Evolutionary conservation across 2,797 vertebrate genomes (phyloP), one percentile per base, ranked within the genome.

Genomic region (Eupleurogrammus muticus): DNA sequence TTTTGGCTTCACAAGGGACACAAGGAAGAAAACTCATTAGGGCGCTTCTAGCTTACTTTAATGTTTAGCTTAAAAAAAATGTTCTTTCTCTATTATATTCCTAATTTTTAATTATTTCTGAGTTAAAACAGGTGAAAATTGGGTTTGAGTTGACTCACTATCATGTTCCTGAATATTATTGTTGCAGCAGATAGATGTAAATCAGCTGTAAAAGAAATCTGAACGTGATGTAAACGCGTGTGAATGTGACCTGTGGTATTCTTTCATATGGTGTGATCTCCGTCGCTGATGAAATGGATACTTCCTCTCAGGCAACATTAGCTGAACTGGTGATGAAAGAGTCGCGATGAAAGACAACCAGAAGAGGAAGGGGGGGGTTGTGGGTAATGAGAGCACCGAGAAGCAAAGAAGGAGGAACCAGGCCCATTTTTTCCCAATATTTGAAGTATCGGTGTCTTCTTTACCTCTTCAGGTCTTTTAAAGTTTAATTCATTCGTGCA

Each of bases 241-340:
- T 47, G 32, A 17, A 42, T 13, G 50, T 55, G 57, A 54, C 44
- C 23, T 28, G 42, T 36, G 36, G 65, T 34, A 13, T 52, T 38
- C 9, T 38, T 48, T n/a, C 35, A 21, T 12, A 52, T 16, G 11
- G 35, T 24, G 24, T 70, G 42, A 70, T 61, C 56, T 61, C 21
- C n/a, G 51, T 4, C 20, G 28, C 34, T 49, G 64, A 78, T 63
- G 75, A 53, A 68, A 63, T 23, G 57, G 28, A 49, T 20, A 71
- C 56, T 38, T 71, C 21, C 66, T 64, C 66, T 16, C 42, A 20
- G 35, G 44, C 42, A 49, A 44, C 49, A 70, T 70, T 44, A 55
- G 60, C 23, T 42, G 35, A 70, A 59, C 59, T 54, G 54, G 66
- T 42, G 55, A 42, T 17, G 34, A 53, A 23, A 20, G 59, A 49